Evolutionary conservation across 2,888 invertebrate genomes (phyloP).

Genomic region (Shargacucullia verbasci): DNA sequence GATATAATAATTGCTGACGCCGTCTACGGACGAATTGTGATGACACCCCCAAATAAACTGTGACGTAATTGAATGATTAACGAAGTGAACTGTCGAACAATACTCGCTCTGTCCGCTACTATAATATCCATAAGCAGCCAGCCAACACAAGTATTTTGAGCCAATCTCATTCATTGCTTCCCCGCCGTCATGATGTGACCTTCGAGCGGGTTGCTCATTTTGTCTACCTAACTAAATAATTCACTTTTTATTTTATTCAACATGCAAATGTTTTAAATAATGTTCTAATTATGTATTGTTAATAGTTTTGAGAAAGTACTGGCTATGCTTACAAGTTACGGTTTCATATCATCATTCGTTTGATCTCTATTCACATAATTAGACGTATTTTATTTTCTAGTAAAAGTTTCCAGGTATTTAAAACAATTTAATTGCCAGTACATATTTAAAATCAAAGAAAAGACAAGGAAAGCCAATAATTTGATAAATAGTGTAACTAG

Average conservation of each 20-base stretch:
- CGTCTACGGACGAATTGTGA: conserved; percentile 23
- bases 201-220: conserved; percentile 47
- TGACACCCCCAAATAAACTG: conserved; percentile 27
- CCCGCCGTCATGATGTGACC: conserved; percentile 45
- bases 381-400: no score
- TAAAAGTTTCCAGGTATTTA: neutral
- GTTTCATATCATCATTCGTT: neutral
- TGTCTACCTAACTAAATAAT: conserved; percentile 34
- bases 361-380: no score
- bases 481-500: no score
- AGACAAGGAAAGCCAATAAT: conserved; percentile 15
- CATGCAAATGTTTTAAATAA: conserved; percentile 35
- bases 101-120: conserved; percentile 13
- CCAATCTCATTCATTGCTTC: conserved; percentile 55
- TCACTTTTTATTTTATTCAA: conserved; percentile 32
- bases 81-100: conserved; percentile 24
- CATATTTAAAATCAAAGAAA: conserved; percentile 7
- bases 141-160: conserved; percentile 34
- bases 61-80: conserved; percentile 47
- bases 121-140: conserved; percentile 34
- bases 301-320: conserved; percentile 17
- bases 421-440: neutral
- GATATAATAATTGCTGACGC: conserved; percentile 25
- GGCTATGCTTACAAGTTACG: no score
- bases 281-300: conserved; percentile 14